Evolutionary conservation across 2,113 vertebrate species (phyloP).

Genomic region (Actinemys pallida): DNA sequence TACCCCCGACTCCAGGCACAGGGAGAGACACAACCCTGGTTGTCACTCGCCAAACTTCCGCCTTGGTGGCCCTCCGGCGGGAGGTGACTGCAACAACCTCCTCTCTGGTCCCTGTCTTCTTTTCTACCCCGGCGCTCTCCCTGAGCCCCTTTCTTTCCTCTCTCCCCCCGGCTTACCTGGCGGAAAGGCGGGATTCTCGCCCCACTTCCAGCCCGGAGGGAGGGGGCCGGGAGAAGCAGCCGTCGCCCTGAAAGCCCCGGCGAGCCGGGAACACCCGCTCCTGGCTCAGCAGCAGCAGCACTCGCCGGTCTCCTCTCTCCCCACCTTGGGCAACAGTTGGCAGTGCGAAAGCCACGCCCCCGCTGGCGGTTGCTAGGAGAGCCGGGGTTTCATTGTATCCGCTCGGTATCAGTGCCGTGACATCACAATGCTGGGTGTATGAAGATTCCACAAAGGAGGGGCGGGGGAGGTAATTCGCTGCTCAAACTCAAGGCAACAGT

Average conservation of each 20-base stretch:
- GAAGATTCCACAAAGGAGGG: background rate
- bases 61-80: background rate
- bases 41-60: background rate
- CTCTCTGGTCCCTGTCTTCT: too few species aligned
- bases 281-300: background rate
- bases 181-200: background rate
- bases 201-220: background rate
- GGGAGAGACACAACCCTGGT: too few species aligned
- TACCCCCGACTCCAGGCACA: background rate
- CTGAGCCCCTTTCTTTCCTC: background rate
- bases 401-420: background rate
- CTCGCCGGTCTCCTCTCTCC: background rate
- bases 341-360: constrained; percentile 65
- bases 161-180: background rate
- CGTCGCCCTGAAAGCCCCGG: background rate
- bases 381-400: constrained; percentile 65
- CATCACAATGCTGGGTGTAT: background rate
- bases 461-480: accelerated
- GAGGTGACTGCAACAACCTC: background rate
- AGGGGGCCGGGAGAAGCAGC: background rate
- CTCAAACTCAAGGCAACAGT: background rate
- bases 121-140: too few species aligned
- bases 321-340: constrained; percentile 19
- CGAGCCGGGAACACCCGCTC: background rate
- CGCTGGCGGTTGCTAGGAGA: constrained; percentile 78